phyloP scores from a whole-genome alignment of 2,113 vertebrate species.

The Fulmarus glacialis region DNA sequence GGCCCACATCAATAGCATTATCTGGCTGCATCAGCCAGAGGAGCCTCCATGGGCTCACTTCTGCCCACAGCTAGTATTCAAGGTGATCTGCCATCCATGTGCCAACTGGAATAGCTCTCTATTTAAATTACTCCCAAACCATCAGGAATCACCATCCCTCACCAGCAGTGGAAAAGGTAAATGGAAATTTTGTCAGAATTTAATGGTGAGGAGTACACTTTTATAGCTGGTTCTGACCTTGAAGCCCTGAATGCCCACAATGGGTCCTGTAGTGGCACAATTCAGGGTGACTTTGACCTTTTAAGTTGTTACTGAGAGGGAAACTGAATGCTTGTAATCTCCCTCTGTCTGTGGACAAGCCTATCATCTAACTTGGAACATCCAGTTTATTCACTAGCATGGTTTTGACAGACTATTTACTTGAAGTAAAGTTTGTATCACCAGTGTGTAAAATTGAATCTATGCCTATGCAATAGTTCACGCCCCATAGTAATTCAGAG shows the following conservation, averaged over 20 bases:
- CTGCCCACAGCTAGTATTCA: background rate
- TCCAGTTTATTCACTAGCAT: background rate
- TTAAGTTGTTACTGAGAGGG: background rate
- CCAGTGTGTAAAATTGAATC: background rate
- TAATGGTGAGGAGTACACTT: background rate
- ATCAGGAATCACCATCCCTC: background rate
- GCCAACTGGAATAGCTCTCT: background rate
- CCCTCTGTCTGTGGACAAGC: background rate
- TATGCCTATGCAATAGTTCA: background rate
- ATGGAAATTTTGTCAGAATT: background rate
- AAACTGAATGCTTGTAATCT: background rate
- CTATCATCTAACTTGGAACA: background rate
- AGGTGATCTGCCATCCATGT: background rate
- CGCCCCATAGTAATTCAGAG: background rate
- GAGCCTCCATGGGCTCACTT: background rate
- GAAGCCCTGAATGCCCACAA: fast-evolving
- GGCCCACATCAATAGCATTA: fast-evolving
- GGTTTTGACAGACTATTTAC: background rate
- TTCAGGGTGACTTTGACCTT: background rate
- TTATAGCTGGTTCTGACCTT: background rate
- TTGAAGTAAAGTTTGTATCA: background rate
- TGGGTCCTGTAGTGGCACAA: background rate
- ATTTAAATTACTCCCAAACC: background rate
- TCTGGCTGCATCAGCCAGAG: background rate
- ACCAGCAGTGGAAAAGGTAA: background rate